Conservation (phyloP, 2,888 invertebrate species). For the Onchidella celtica region DNA sequence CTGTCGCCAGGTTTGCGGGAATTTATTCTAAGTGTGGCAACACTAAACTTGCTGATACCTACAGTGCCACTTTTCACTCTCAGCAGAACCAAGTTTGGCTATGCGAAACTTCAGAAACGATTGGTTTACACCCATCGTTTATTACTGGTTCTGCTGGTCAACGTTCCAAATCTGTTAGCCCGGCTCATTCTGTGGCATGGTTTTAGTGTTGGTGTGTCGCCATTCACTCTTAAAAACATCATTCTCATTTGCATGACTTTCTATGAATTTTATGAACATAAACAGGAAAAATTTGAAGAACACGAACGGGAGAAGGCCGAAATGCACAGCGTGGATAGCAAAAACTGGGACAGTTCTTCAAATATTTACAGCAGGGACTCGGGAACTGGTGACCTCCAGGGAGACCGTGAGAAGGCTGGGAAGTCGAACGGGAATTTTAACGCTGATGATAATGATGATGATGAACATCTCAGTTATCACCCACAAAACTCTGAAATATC, state of each 20-base stretch:
- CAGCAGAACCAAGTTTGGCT: constrained; percentile 81
- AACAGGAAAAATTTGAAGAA: constrained; percentile 34
- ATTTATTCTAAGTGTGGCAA: constrained; percentile 81
- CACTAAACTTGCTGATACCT: constrained; percentile 83
- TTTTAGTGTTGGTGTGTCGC: constrained; percentile 81
- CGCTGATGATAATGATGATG: too few relatives aligned
- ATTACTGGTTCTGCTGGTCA: constrained; percentile 62
- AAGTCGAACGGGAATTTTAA: too few relatives aligned
- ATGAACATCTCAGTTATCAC: too few relatives aligned
- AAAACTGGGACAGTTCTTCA: too few relatives aligned
- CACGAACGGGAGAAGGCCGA: not conserved
- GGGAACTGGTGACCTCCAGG: too few relatives aligned
- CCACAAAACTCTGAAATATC: too few relatives aligned
- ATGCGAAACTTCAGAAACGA: constrained; percentile 66
- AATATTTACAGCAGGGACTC: too few relatives aligned
- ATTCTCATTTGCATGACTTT: constrained; percentile 81
- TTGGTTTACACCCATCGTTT: constrained; percentile 55
- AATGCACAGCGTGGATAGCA: not conserved
- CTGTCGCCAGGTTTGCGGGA: constrained; percentile 77
- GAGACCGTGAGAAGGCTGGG: too few relatives aligned
- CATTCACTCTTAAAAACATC: constrained; percentile 83
- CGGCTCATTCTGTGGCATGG: constrained; percentile 82
- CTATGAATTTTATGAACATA: constrained; percentile 68
- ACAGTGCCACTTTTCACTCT: constrained; percentile 82
- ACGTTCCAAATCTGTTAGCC: constrained; percentile 82